Base-by-base conservation (phyloP, 2,888 invertebrate species). In the Dynastes hyllus region DNA sequence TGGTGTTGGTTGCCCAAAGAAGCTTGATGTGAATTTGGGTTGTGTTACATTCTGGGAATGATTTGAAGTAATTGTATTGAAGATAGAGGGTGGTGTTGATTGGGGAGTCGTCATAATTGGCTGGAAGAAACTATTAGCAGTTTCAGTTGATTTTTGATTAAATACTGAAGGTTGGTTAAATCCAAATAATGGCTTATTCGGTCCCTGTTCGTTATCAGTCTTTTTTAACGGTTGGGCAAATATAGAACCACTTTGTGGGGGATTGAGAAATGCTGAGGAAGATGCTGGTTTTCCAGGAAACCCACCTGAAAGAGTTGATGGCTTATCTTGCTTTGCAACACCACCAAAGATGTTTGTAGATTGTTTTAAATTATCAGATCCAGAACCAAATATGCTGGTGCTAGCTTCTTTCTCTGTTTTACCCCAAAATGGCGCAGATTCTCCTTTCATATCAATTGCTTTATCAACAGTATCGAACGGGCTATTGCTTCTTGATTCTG, bases 381-480 rank as follows among this genome's bases (percentile, higher is more conserved):
- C 51, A 11, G 51, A 27, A 5, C 51, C 40, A n/a, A 77, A 77
- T 40, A 61, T 73, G 27, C 61, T 73, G 6, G 27, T 22, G 13
- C 53, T 55, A 4, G 6, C 6, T 9, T 66, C 58, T 9, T 77
- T 69, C 11, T 69, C 77, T 8, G 69, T n/a, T 76, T 76, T 76
- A 11, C 9, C 40, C 67, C 67, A 66, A 69, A 77, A 45, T 13
- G 27, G 11, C 3, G 61, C 27, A 1, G 58, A n/a, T n/a, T 73
- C 73, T 3, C 11, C 13, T 27, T 45, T 75, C n/a, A 13, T 27
- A 16, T 75, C 73, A 0, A 11, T 5, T 6, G 22, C 58, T 4
- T 51, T 76, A 66, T 79, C 79, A 1, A 79, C 73, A 4, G 69
- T 78, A 63, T 80, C 80, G 22, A 80, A 50, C 1, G 80, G 80